Conservation (phyloP, 2,113 vertebrate species). For the Ginglymostoma cirratum region DNA sequence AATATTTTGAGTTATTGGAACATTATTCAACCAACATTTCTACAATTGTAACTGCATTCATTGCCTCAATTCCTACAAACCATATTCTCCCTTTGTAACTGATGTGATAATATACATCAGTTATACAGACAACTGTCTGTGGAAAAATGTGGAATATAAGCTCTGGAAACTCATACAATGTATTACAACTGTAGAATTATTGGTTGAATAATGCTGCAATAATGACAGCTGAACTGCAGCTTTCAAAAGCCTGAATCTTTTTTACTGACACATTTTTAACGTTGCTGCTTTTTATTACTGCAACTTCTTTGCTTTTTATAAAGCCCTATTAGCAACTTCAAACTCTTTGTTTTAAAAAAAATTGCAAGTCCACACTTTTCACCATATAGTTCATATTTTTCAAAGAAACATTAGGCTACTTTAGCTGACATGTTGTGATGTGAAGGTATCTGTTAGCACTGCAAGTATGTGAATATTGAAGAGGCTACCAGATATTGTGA, state of each 20-base stretch:
- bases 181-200: constrained; percentile 23
- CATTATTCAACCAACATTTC: constrained; percentile 28
- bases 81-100: constrained; percentile 1
- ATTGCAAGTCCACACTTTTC: constrained; percentile 16
- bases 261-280: constrained; percentile 22
- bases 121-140: background rate
- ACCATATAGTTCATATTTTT: background rate
- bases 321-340: constrained; percentile 6
- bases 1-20: constrained; percentile 18
- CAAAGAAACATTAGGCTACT: background rate
- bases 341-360: background rate
- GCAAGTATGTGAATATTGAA: background rate
- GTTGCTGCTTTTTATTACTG: constrained; percentile 22
- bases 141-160: background rate
- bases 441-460: background rate
- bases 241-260: constrained; percentile 18
- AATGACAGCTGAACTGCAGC: constrained; percentile 24
- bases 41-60: background rate
- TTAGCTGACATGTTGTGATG: background rate
- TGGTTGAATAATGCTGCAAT: constrained; percentile 28
- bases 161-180: background rate
- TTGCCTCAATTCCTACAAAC: background rate
- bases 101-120: constrained; percentile 13
- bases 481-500: background rate
- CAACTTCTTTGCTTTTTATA: constrained; percentile 11